These are phyloP conservation scores for Ia io DNA, from an alignment of 2,113 vertebrate genomes.

Conservation along the genomic window DNA sequence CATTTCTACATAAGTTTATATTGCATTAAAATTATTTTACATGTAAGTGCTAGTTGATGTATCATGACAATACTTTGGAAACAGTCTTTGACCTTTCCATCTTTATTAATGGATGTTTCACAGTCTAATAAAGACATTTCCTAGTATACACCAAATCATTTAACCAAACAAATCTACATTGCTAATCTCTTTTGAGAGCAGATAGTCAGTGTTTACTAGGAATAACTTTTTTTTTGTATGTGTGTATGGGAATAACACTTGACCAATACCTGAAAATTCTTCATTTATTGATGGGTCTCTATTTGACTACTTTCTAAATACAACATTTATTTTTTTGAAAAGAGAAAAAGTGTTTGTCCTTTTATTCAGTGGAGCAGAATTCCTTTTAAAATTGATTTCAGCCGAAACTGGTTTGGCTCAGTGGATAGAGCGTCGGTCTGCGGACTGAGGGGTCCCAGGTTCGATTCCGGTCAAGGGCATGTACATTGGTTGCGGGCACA, in stretches of 20 bases:
- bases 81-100: slow-evolving; percentile 36
- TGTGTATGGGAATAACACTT: background rate
- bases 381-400: background rate
- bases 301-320: background rate
- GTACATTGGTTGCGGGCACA: too few species aligned
- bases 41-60: slow-evolving; percentile 66
- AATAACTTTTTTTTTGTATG: too few species aligned
- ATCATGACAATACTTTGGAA: slow-evolving; percentile 34
- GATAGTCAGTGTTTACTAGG: background rate
- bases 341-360: background rate
- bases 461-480: too few species aligned
- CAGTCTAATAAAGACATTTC: slow-evolving; percentile 29
- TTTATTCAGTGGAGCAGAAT: slow-evolving; percentile 28
- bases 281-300: slow-evolving; percentile 22
- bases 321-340: slow-evolving; percentile 8
- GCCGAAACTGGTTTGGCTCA: too few species aligned
- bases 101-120: slow-evolving; percentile 48
- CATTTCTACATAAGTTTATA: slow-evolving; percentile 34
- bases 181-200: slow-evolving; percentile 11
- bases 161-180: slow-evolving; percentile 19
- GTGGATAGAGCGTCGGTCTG: too few species aligned
- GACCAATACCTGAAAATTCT: slow-evolving; percentile 19
- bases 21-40: slow-evolving; percentile 60
- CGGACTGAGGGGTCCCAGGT: too few species aligned
- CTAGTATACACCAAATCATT: slow-evolving; percentile 28